A percentile compares a stretch with the other conserved stretches of the same genome.
Evolutionary conservation across 2,888 invertebrate species (phyloP).

Genomic region (Acronicta psi): DNA sequence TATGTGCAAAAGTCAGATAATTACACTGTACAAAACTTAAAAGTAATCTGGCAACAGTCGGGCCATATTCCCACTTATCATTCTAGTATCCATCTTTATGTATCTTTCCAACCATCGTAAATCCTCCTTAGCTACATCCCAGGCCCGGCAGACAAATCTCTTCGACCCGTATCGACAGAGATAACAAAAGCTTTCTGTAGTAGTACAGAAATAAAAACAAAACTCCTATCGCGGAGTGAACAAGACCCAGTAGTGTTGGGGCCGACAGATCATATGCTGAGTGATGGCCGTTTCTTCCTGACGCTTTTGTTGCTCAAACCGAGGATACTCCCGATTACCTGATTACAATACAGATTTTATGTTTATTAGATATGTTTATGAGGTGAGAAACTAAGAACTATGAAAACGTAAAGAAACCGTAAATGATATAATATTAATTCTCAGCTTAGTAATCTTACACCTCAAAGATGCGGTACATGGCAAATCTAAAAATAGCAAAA

Average conservation of each 20-base stretch:
- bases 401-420: no score
- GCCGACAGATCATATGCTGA: conserved; percentile 91
- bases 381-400: no score
- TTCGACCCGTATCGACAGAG: conserved; percentile 66
- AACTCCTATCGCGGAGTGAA: conserved; percentile 84
- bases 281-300: conserved; percentile 93
- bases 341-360: conserved; percentile 50
- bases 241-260: conserved; percentile 63
- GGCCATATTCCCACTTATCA: conserved; percentile 32
- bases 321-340: conserved; percentile 93
- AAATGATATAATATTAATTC: background rate
- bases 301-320: conserved; percentile 93
- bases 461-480: background rate
- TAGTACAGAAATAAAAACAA: conserved; percentile 75
- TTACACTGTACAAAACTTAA: conserved; percentile 35
- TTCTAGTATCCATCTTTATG: conserved; percentile 49
- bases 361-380: no score
- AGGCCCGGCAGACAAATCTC: conserved; percentile 68
- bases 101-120: conserved; percentile 57
- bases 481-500: background rate
- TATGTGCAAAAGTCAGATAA: conserved; percentile 25
- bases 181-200: conserved; percentile 73
- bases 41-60: conserved; percentile 36
- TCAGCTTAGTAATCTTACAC: background rate
- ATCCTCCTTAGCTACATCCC: conserved; percentile 60